Evolutionary conservation across 1,140 invertebrate species (phyloP), one percentile per base, ranked within the genome.

Genomic region (Drosophila subobscura): DNA sequence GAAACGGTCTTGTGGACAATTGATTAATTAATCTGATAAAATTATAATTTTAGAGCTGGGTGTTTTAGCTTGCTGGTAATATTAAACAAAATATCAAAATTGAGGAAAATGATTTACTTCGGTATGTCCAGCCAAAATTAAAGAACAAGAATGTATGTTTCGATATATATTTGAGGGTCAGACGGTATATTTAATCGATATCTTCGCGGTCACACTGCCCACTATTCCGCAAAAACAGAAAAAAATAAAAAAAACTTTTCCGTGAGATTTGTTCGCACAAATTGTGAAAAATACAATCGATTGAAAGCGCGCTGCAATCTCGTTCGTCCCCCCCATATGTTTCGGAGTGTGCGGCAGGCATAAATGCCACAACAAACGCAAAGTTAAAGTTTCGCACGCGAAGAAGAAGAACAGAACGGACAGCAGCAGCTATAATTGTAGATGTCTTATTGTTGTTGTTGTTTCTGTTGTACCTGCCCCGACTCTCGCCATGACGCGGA

Each of bases 221-320:
- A 78, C 75, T 77, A 78, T 77, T 71, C 57, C 67, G 75, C 61
- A 63, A 80, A 80, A 73, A 83, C 81, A 79, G 83, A 76, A 77
- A 71, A 83, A 81, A 81, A 83, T 83, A 72, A 67, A 81, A 83
- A 77, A 72, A 67, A 68, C 42, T 68, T 80, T 80, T 81, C 77
- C 80, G 68, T 77, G 78, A 65, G 63, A 77, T 80, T 81, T 51
- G 54, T 29, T 50, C 54, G 53, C 41, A 25, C 63, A 73, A 73
- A 76, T 73, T 47, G 8, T 22, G 7, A 59, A 51, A 68, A 33
- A 46, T 55, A 29, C 25, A 46, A 44, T 47, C 6, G 37, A 54
- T 44, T 20, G 23, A 16, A 14, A 6, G 16, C 12, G 37, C 65
- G 60, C 52, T 22, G 23, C 29, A 22, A 20, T 8, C 7, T 37